Conservation (phyloP, 2,888 invertebrate genomes). For the Anarsia innoxiella region DNA sequence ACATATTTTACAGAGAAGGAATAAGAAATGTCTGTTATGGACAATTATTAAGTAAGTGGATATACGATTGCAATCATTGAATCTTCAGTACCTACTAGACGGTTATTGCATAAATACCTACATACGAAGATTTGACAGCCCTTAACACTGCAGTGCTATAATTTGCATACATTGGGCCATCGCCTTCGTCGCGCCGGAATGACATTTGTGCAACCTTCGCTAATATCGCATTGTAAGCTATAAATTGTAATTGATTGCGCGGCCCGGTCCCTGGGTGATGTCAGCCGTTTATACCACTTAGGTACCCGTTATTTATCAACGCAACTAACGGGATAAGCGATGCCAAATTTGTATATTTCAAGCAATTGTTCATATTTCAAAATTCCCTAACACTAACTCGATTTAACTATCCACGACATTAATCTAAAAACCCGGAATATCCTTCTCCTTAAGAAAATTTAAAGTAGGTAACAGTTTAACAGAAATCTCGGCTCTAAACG, state of each 20-base stretch:
- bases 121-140: too few relatives aligned
- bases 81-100: too few relatives aligned
- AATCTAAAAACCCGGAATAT: too few relatives aligned
- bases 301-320: constrained; percentile 20
- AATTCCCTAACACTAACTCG: too few relatives aligned
- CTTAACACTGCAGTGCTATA: too few relatives aligned
- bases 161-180: constrained; percentile 11
- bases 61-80: too few relatives aligned
- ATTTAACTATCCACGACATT: too few relatives aligned
- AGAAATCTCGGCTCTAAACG: constrained; percentile 23
- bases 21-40: too few relatives aligned
- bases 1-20: too few relatives aligned
- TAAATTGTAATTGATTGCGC: constrained; percentile 39
- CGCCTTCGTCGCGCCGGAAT: constrained; percentile 9
- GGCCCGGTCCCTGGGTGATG: constrained; percentile 22
- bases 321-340: constrained; percentile 18
- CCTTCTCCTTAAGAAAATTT: too few relatives aligned
- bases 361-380: neutral
- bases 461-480: constrained; percentile 20
- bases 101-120: too few relatives aligned
- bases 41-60: too few relatives aligned
- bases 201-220: constrained; percentile 28
- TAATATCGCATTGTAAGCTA: constrained; percentile 31
- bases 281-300: constrained; percentile 43
- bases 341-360: constrained; percentile 11